phyloP scores from a whole-genome alignment of 2,113 vertebrate genomes.

The Myotis brandtii region DNA sequence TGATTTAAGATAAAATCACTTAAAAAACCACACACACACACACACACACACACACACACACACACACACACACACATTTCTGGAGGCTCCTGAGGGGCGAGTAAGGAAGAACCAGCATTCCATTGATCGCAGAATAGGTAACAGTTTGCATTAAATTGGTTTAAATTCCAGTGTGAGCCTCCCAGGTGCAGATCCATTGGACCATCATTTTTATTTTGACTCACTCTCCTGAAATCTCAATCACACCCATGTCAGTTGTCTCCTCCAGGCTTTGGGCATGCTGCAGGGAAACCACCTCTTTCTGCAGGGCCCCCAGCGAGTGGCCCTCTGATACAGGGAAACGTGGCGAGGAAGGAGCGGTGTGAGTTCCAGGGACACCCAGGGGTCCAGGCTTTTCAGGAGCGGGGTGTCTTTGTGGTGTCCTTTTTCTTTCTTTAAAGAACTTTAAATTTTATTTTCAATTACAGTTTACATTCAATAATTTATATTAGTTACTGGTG shows the following conservation, averaged over 20 bases:
- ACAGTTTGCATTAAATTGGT: neutral
- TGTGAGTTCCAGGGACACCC: neutral
- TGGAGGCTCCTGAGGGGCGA: conserved; percentile 8
- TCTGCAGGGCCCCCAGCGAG: too few relatives aligned
- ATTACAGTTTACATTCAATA: neutral
- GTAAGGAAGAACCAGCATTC: neutral
- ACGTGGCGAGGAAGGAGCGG: neutral
- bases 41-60: too few relatives aligned
- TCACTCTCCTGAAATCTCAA: neutral
- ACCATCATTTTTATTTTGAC: neutral
- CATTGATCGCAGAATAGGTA: neutral
- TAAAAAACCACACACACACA: neutral
- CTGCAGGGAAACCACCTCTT: neutral
- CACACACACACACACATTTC: neutral
- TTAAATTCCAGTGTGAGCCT: neutral
- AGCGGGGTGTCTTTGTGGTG: neutral
- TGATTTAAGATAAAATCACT: conserved; percentile 10
- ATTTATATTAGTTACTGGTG: neutral
- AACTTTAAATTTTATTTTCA: neutral
- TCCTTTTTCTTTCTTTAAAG: neutral
- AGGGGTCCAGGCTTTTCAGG: neutral
- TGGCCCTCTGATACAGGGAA: neutral
- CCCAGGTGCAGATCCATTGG: neutral
- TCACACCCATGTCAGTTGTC: neutral
- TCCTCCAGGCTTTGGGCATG: neutral